These are phyloP conservation scores for Stictocephala bisonia DNA, from an alignment of 2,888 invertebrate species.

Conservation along the genomic window DNA sequence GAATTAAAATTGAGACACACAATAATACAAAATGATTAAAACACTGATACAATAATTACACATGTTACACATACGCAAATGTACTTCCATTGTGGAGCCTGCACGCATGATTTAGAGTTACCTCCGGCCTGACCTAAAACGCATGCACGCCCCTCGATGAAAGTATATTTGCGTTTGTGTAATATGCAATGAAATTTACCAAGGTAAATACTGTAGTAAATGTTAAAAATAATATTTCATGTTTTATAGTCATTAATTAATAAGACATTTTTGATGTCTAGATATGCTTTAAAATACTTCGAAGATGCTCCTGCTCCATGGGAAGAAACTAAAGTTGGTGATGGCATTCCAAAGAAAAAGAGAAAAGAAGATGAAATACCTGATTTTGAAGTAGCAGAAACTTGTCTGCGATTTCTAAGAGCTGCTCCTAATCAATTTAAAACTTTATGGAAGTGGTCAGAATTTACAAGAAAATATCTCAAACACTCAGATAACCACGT, in stretches of 20 bases:
- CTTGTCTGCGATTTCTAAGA: constrained; percentile 64
- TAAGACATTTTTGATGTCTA: constrained; percentile 63
- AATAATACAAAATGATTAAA: too few relatives aligned
- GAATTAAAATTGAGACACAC: too few relatives aligned
- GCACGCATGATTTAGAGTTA: too few relatives aligned
- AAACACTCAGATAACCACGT: constrained; percentile 67
- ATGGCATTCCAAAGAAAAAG: constrained; percentile 60
- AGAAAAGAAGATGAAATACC: constrained; percentile 60
- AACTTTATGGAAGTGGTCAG: constrained; percentile 81
- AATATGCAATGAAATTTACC: background rate
- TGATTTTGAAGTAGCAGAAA: constrained; percentile 53
- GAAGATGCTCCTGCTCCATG: constrained; percentile 73
- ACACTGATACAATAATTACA: too few relatives aligned
- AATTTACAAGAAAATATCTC: constrained; percentile 72
- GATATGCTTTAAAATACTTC: constrained; percentile 80
- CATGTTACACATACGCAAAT: too few relatives aligned
- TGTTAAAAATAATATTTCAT: constrained; percentile 1
- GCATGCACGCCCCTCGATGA: too few relatives aligned
- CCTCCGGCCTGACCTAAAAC: too few relatives aligned
- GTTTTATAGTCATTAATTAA: constrained; percentile 10
- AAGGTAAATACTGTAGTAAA: background rate
- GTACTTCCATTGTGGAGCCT: too few relatives aligned
- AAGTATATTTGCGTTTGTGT: too few relatives aligned
- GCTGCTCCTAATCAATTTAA: constrained; percentile 74
- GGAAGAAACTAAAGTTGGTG: constrained; percentile 52